These are phyloP conservation scores for Lycaon pictus DNA, from an alignment of 2,113 vertebrate species.

Conservation along the genomic window DNA sequence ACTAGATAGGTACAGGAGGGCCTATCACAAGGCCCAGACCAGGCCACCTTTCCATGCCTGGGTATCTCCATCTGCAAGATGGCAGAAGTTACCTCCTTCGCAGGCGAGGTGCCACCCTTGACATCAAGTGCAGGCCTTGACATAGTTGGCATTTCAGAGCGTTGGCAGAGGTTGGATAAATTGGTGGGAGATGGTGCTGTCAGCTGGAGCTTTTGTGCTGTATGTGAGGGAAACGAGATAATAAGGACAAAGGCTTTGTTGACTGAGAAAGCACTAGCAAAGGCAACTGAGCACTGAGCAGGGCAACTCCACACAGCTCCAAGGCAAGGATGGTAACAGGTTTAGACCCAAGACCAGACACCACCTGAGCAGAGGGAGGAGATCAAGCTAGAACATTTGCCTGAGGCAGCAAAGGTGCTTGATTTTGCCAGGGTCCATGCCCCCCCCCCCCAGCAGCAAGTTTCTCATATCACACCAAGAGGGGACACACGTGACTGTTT, in stretches of 20 bases:
- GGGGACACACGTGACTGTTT: background rate
- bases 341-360: constrained; percentile 12
- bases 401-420: background rate
- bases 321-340: background rate
- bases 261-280: background rate
- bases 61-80: constrained; percentile 35
- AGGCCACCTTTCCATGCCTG: background rate
- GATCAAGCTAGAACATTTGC: constrained; percentile 1
- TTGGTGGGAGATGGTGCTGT: background rate
- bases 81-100: constrained; percentile 75
- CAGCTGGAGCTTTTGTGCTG: constrained; percentile 65
- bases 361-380: background rate
- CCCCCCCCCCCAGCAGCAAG: background rate
- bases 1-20: background rate
- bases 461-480: background rate
- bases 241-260: constrained; percentile 35
- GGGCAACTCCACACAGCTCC: background rate
- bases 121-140: constrained; percentile 81
- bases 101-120: constrained; percentile 74
- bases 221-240: constrained; percentile 43
- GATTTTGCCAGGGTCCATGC: background rate
- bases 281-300: background rate
- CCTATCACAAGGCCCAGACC: background rate
- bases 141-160: constrained; percentile 81
- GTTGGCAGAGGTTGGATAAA: constrained; percentile 63